Conservation (phyloP, 35 echinoderm and acorn worm genomes). For the Anneissia japonica region DNA sequence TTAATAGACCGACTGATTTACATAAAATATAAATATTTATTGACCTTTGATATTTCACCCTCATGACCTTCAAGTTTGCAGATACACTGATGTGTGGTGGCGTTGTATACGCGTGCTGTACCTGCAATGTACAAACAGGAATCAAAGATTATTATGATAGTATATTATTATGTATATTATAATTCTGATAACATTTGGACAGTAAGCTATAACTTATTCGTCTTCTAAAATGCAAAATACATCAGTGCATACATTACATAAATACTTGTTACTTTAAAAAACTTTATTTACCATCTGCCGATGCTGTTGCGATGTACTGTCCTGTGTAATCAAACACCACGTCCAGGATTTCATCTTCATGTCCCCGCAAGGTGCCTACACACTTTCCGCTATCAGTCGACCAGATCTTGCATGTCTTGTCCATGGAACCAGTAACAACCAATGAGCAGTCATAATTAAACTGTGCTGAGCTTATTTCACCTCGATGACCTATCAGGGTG, state of each 20-base stretch:
- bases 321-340: constrained; percentile 97
- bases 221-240: too few species aligned
- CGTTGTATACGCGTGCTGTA: constrained; percentile 93
- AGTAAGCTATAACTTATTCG: too few species aligned
- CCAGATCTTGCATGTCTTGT: constrained; percentile 95
- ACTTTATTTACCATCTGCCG: constrained; percentile 69
- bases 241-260: too few species aligned
- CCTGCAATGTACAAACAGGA: constrained; percentile 26
- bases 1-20: too few species aligned
- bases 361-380: constrained; percentile 78
- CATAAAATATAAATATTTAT: too few species aligned
- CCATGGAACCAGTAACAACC: constrained; percentile 96
- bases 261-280: too few species aligned
- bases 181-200: too few species aligned
- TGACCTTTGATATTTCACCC: constrained; percentile 99
- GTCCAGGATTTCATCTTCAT: constrained; percentile 90
- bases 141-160: too few species aligned
- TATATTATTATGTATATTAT: too few species aligned
- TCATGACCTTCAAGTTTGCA: constrained; percentile 92
- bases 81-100: constrained; percentile 77
- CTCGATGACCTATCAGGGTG: constrained; percentile 88
- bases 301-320: constrained; percentile 88
- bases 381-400: constrained; percentile 73
- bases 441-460: constrained; percentile 99
- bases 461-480: constrained; percentile 91